Conservation (phyloP, 2,113 vertebrate genomes). For the Xyrauchen texanus region DNA sequence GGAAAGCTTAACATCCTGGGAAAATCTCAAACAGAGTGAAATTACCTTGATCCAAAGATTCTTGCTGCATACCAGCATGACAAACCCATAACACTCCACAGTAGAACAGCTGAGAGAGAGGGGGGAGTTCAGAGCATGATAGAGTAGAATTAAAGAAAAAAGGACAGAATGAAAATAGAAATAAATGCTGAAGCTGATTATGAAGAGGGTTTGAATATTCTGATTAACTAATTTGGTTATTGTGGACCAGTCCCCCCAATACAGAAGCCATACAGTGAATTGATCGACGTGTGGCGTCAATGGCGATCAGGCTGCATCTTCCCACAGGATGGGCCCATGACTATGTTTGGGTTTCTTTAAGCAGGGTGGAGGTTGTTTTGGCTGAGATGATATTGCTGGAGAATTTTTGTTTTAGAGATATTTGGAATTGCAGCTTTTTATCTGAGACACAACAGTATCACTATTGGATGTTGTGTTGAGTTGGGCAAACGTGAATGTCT, state of each 20-base stretch:
- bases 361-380: slow-evolving; percentile 50
- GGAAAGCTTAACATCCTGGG: slow-evolving; percentile 76
- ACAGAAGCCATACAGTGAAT: slow-evolving; percentile 4
- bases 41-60: slow-evolving; percentile 84
- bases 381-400: slow-evolving; percentile 44
- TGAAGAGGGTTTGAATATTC: neutral
- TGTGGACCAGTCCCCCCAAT: neutral
- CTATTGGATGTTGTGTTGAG: neutral
- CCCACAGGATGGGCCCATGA: slow-evolving; percentile 25
- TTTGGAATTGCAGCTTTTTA: slow-evolving; percentile 38
- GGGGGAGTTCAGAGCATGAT: slow-evolving; percentile 24
- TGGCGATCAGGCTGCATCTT: slow-evolving; percentile 4
- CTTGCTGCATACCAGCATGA: slow-evolving; percentile 78
- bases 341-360: slow-evolving; percentile 62
- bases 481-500: no score
- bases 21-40: slow-evolving; percentile 82
- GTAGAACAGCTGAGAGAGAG: slow-evolving; percentile 59
- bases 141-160: slow-evolving; percentile 54
- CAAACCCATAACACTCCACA: slow-evolving; percentile 73
- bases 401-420: no score
- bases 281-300: slow-evolving; percentile 16
- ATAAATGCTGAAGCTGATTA: slow-evolving; percentile 56
- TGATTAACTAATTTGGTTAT: neutral
- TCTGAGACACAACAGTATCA: slow-evolving; percentile 58
- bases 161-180: slow-evolving; percentile 46